Conservation (phyloP, 2,888 invertebrate genomes). For the Bhutanitis thaidina region DNA sequence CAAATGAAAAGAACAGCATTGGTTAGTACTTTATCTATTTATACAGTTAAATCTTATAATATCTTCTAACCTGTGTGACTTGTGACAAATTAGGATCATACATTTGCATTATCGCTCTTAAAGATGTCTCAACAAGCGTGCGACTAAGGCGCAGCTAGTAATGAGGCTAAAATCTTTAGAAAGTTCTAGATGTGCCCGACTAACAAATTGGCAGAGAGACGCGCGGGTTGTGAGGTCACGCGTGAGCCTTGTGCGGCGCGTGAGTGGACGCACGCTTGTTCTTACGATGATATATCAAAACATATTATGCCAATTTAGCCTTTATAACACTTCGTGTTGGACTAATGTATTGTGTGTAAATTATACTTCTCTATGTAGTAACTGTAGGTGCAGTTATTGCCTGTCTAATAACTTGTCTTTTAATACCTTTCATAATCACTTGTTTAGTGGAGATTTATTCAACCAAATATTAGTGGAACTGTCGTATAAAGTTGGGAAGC, state of each 20-base stretch:
- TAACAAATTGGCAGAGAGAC: conserved; percentile 54
- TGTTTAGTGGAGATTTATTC: background rate
- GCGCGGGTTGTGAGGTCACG: conserved; percentile 46
- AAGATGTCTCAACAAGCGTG: conserved; percentile 20
- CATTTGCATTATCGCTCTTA: conserved; percentile 17
- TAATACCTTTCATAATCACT: background rate
- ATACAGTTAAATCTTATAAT: no score
- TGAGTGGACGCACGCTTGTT: conserved; percentile 45
- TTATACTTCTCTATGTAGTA: conserved; percentile 5
- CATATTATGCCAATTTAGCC: conserved; percentile 11
- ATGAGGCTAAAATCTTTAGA: conserved; percentile 31
- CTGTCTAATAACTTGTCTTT: background rate
- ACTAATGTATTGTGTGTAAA: conserved; percentile 8
- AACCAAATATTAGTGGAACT: background rate
- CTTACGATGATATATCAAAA: conserved; percentile 15
- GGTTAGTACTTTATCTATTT: no score
- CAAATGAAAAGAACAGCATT: no score
- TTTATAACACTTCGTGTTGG: conserved; percentile 12
- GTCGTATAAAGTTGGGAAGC: background rate
- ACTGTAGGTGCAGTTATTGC: conserved; percentile 4
- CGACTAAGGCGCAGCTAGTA: conserved; percentile 15
- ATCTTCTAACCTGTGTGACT: conserved; percentile 2
- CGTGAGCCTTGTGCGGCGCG: conserved; percentile 37
- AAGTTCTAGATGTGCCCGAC: conserved; percentile 43
- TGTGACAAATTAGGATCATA: conserved; percentile 14